These are phyloP conservation scores for Ditylenchus weischeri DNA, from an alignment of 2,888 invertebrate species.

Conservation along the genomic window DNA sequence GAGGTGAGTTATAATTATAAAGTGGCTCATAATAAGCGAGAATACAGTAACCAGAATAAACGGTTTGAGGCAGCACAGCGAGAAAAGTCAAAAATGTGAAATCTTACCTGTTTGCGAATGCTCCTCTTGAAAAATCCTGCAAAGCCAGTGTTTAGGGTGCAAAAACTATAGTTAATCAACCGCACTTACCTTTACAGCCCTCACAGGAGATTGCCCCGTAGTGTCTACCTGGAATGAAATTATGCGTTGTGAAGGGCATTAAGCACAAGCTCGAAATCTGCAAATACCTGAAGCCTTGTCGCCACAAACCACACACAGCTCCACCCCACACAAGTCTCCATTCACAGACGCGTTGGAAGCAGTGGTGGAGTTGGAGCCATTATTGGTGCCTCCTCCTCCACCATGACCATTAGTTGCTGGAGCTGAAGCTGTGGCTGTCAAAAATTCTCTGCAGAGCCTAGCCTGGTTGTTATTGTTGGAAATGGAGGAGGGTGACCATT, in stretches of 20 bases:
- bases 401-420: not conserved
- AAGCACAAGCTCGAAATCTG: conserved; percentile 39
- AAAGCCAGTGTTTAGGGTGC: not conserved
- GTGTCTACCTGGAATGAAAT: conserved; percentile 40
- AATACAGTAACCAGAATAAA: too few relatives aligned
- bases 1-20: too few relatives aligned
- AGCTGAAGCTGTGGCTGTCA: not conserved
- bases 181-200: conserved; percentile 73
- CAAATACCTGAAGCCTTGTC: conserved; percentile 55
- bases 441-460: conserved; percentile 1
- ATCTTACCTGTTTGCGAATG: conserved; percentile 80
- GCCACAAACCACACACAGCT: conserved; percentile 51
- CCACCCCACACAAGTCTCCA: conserved; percentile 16
- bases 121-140: conserved; percentile 85
- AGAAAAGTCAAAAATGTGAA: conserved; percentile 6
- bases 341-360: too few relatives aligned
- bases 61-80: too few relatives aligned
- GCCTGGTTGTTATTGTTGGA: not conserved
- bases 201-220: conserved; percentile 56
- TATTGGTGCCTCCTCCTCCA: not conserved
- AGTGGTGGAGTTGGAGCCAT: not conserved
- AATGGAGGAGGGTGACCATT: too few relatives aligned
- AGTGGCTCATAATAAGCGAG: too few relatives aligned
- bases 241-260: not conserved
- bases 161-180: not conserved